Evolutionary conservation across 2,888 invertebrate genomes (phyloP).

Genomic region (Drosophila paranaensis): DNA sequence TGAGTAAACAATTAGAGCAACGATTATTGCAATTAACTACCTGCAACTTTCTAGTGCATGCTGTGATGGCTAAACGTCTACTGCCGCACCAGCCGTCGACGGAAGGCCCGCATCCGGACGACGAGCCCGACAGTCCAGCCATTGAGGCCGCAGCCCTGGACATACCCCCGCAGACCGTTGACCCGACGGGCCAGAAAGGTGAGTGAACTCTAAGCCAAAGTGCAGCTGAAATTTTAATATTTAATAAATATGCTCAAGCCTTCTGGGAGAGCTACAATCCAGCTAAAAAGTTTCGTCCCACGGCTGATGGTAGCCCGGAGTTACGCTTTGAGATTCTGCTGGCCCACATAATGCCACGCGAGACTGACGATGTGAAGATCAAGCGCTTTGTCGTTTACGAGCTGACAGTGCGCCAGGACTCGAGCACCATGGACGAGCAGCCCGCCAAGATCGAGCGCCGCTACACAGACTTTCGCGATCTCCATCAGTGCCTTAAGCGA

Average conservation of each 20-base stretch:
- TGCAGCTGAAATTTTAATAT: neutral
- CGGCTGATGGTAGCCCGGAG: slow-evolving; percentile 74
- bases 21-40: neutral
- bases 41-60: slow-evolving; percentile 74
- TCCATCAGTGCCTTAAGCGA: slow-evolving; percentile 88
- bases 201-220: neutral
- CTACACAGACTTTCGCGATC: slow-evolving; percentile 89
- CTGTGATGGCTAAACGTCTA: slow-evolving; percentile 82
- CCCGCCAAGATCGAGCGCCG: slow-evolving; percentile 89
- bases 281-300: slow-evolving; percentile 52
- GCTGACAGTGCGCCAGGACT: slow-evolving; percentile 87
- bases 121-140: slow-evolving; percentile 82
- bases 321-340: slow-evolving; percentile 88
- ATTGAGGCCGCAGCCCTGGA: slow-evolving; percentile 82
- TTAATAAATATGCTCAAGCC: slow-evolving; percentile 54
- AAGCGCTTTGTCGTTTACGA: slow-evolving; percentile 90
- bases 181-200: slow-evolving; percentile 74
- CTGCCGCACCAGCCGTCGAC: slow-evolving; percentile 70
- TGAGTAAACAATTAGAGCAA: slow-evolving; percentile 20
- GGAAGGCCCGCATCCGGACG: slow-evolving; percentile 72
- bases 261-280: slow-evolving; percentile 81
- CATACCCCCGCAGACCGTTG: slow-evolving; percentile 66
- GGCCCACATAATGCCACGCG: slow-evolving; percentile 88
- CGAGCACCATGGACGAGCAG: slow-evolving; percentile 86
- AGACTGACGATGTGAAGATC: slow-evolving; percentile 85